Percentiles rank a stretch among this genome's conserved stretches.
phyloP scores from a whole-genome alignment of 2,888 invertebrate genomes.

The Liposcelis brunnea region DNA sequence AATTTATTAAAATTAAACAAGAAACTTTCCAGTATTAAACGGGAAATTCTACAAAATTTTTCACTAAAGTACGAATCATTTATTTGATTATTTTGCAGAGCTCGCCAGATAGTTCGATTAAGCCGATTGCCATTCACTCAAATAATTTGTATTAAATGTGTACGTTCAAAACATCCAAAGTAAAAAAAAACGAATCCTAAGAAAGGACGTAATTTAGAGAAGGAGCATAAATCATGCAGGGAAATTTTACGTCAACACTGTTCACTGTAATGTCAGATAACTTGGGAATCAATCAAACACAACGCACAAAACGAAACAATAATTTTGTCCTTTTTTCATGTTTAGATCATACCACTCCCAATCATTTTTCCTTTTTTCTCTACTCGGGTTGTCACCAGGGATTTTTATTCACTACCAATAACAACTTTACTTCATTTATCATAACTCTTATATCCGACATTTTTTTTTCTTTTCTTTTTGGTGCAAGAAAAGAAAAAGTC shows the following conservation, averaged over 20 bases:
- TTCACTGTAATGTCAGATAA: not conserved
- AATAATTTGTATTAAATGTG: slow-evolving; percentile 2
- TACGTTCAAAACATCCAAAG: not conserved
- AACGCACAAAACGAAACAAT: not conserved
- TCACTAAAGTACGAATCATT: too few species aligned
- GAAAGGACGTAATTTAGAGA: not conserved
- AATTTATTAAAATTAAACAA: slow-evolving; percentile 10
- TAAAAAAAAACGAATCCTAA: not conserved
- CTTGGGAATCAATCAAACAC: not conserved
- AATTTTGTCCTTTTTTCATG: not conserved
- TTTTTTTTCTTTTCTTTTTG: not conserved
- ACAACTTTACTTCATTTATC: slow-evolving; percentile 5
- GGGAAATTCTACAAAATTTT: too few species aligned
- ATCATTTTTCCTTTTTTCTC: not conserved
- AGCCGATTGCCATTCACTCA: too few species aligned
- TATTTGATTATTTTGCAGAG: too few species aligned
- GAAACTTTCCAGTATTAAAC: too few species aligned
- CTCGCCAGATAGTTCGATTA: too few species aligned
- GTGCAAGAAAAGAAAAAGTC: too few species aligned
- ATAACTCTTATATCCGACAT: not conserved
- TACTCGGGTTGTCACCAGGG: not conserved
- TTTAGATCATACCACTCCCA: not conserved
- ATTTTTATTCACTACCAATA: slow-evolving; percentile 1
- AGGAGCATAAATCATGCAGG: not conserved
- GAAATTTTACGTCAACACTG: slow-evolving; percentile 1